Evolutionary conservation across 2,113 vertebrate species (phyloP).

Genomic region (Embiotoca jacksoni): DNA sequence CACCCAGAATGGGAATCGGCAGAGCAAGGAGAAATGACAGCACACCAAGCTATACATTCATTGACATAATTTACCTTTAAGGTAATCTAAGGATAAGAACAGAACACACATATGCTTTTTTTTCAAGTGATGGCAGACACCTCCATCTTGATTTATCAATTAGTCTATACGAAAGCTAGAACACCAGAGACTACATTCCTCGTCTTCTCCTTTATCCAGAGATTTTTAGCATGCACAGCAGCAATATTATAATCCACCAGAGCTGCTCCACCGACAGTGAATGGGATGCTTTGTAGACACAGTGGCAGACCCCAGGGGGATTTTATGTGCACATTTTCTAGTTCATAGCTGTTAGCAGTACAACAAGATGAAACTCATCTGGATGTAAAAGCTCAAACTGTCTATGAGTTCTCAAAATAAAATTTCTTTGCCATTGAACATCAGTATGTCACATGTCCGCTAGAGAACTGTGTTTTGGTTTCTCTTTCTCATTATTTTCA

Average conservation of each 20-base stretch:
- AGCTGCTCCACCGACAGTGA: slow-evolving; percentile 55
- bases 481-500: slow-evolving; percentile 45
- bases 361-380: slow-evolving; percentile 70
- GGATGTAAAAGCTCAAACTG: slow-evolving; percentile 57
- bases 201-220: slow-evolving; percentile 29
- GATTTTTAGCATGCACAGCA: slow-evolving; percentile 63
- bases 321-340: slow-evolving; percentile 65
- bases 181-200: slow-evolving; percentile 19
- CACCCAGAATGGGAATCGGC: slow-evolving; percentile 13
- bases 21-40: slow-evolving; percentile 18
- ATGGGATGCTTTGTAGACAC: slow-evolving; percentile 64
- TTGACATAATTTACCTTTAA: slow-evolving; percentile 31
- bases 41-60: slow-evolving; percentile 21
- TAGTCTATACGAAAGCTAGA: slow-evolving; percentile 3
- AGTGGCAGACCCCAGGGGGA: slow-evolving; percentile 52
- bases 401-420: slow-evolving; percentile 51
- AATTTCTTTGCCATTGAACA: slow-evolving; percentile 19
- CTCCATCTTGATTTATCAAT: slow-evolving; percentile 26
- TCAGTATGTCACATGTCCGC: slow-evolving; percentile 35
- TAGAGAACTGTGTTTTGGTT: slow-evolving; percentile 37
- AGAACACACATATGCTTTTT: not conserved
- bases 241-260: slow-evolving; percentile 57
- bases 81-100: slow-evolving; percentile 21
- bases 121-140: not conserved
- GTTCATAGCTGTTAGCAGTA: slow-evolving; percentile 64